Conservation (phyloP, 1,140 invertebrate species). For the Pseudomyrmex dendroicus region DNA sequence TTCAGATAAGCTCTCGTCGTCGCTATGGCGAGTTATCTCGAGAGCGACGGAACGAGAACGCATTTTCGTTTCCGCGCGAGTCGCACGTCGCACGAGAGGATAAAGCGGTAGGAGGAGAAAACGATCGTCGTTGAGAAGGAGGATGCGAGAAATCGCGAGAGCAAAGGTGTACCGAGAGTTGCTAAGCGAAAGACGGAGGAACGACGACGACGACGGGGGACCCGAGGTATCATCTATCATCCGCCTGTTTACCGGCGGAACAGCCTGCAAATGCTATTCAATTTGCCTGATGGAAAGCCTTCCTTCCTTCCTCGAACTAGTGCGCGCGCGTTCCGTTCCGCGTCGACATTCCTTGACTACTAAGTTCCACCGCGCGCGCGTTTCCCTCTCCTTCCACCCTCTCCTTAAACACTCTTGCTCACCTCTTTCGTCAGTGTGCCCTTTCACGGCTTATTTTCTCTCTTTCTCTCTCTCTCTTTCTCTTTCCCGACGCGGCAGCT, state of each 20-base stretch:
- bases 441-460: conserved; percentile 25
- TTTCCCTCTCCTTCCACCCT: conserved; percentile 43
- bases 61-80: conserved; percentile 32
- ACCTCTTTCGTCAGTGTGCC: conserved; percentile 41
- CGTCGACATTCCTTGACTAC: conserved; percentile 64
- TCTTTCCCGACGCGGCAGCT: conserved; percentile 21
- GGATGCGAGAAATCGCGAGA: conserved; percentile 38
- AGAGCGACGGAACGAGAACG: conserved; percentile 40
- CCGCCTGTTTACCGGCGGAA: conserved; percentile 74
- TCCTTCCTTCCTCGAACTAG: conserved; percentile 60
- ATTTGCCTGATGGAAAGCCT: conserved; percentile 77
- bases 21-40: conserved; percentile 40
- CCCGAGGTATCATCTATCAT: conserved; percentile 73
- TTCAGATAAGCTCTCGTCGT: conserved; percentile 39
- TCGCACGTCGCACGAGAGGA: conserved; percentile 33
- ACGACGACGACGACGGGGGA: conserved; percentile 20
- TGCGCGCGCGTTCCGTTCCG: conserved; percentile 55
- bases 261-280: conserved; percentile 77
- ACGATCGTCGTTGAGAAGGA: conserved; percentile 32
- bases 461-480: too few relatives aligned
- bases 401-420: conserved; percentile 1
- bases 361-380: conserved; percentile 56
- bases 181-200: conserved; percentile 48
- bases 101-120: conserved; percentile 47
- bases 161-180: conserved; percentile 54